Base-by-base conservation (phyloP, 2,797 vertebrate genomes). In the Botia almorhae region DNA sequence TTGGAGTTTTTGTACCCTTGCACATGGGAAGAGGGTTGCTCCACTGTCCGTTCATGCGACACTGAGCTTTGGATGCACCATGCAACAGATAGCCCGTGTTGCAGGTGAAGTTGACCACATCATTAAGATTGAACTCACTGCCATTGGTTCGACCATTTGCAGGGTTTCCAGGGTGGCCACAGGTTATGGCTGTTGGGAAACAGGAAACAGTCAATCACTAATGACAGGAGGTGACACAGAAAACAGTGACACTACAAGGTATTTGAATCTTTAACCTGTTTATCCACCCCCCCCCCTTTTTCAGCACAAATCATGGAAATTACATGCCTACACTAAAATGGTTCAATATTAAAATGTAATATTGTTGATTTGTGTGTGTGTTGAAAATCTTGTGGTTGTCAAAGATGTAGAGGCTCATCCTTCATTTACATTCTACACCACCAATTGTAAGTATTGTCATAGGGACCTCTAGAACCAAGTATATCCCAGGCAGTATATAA, bases 41-140 rank as follows among this genome's bases (percentile, higher is more conserved):
- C 98, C 98, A 99, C 79, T 97, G 95, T 51, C 97, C 98, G 0
- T 92, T 98, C 88, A 96, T 95, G 51, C 97, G 93, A 81, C 98
- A 99, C 85, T 99, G 98, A 33, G 97, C 97, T 3, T 94, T 93
- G 60, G 94, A 82, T 0, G 92, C 93, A 0, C 98, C 97, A 56
- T 95, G 96, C 70, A 98, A 93, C 81, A 96, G 58, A 81, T 96
- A 96, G 46, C 98, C 98, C 0, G 88, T 88, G 87, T 86, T 93
- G 83, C 98, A 99, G 81, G 97, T 98, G 90, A 99, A 99, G 93
- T 99, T 99, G 33, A 99, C 97, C 5, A 98, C 90, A 73, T 99
- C 98, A 0, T 99, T 99, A 83, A 99, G 93, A 92, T 99, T 99
- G 90, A 98, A 99, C 87, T 98, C 96, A 10, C 94, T 97, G 84